Conservation (phyloP, 1,140 invertebrate genomes). For the Psix sp. region DNA sequence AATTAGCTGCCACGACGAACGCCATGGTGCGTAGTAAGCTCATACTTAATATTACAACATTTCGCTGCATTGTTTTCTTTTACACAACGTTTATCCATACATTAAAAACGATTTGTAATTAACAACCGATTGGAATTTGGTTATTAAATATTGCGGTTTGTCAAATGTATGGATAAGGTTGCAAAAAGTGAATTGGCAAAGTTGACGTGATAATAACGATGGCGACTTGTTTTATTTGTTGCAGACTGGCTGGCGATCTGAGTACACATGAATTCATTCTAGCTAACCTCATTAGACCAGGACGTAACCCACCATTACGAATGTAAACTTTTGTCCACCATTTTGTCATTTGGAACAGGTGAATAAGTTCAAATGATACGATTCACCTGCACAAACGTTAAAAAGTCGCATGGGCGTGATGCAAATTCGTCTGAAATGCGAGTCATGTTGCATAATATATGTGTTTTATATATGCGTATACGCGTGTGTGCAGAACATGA, state of each 20-base stretch:
- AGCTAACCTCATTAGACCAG: constrained; percentile 59
- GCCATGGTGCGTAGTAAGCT: constrained; percentile 77
- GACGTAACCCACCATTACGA: constrained; percentile 71
- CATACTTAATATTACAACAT: constrained; percentile 49
- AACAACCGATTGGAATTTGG: no score
- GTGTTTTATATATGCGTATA: constrained; percentile 57
- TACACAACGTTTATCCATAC: constrained; percentile 20
- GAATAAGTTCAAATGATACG: constrained; percentile 29
- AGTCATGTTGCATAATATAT: constrained; percentile 46
- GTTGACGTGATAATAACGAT: constrained; percentile 8
- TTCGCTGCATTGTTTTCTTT: constrained; percentile 50
- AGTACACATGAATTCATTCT: constrained; percentile 76
- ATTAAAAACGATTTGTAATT: no score
- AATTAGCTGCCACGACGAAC: constrained; percentile 78
- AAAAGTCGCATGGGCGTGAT: constrained; percentile 38
- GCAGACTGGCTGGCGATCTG: constrained; percentile 77
- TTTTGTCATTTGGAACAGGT: constrained; percentile 34
- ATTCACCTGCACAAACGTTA: constrained; percentile 23
- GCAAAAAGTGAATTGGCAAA: no score
- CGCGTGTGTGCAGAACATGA: constrained; percentile 37
- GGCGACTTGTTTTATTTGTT: constrained; percentile 58
- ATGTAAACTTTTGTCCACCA: constrained; percentile 59
- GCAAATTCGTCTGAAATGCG: constrained; percentile 37
- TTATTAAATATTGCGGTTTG: no score
- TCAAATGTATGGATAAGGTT: no score